Conservation (phyloP, 2,113 vertebrate species). For the Melanotaenia duboulayi region DNA sequence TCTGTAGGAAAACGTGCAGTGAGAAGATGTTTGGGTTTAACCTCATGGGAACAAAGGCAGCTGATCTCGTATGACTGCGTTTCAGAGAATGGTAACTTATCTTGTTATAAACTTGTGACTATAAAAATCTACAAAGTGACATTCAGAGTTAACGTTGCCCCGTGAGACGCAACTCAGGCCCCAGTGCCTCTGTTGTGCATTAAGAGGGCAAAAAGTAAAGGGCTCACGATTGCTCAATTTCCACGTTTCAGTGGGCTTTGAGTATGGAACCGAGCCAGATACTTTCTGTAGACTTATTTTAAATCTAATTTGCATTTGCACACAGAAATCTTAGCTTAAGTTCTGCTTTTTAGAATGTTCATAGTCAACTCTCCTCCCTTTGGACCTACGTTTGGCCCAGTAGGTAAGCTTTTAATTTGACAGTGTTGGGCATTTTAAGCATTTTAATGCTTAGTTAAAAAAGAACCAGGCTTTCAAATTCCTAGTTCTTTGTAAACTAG, state of each 20-base stretch:
- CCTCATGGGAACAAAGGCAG: neutral
- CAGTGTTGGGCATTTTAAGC: too few species aligned
- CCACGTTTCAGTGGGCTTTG: constrained; percentile 56
- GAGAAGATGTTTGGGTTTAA: neutral
- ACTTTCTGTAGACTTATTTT: constrained; percentile 1
- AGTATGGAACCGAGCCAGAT: constrained; percentile 77
- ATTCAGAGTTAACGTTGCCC: constrained; percentile 41
- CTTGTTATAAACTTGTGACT: neutral
- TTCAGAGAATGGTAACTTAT: constrained; percentile 14
- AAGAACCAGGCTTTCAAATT: too few species aligned
- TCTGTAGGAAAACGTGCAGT: neutral
- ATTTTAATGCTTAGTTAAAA: too few species aligned
- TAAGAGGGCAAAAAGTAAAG: constrained; percentile 67
- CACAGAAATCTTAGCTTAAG: too few species aligned
- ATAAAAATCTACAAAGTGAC: neutral
- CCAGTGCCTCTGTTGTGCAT: constrained; percentile 68
- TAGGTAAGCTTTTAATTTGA: too few species aligned
- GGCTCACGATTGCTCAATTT: constrained; percentile 69
- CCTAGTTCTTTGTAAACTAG: too few species aligned
- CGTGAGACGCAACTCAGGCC: constrained; percentile 68
- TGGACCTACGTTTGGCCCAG: too few species aligned
- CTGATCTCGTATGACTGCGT: neutral
- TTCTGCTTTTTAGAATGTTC: too few species aligned
- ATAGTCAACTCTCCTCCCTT: too few species aligned
- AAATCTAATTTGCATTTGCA: neutral